Evolutionary conservation across 92 coral and sea anemone genomes (phyloP), one percentile per base, ranked within the genome.

Genomic region (Porites divaricata): DNA sequence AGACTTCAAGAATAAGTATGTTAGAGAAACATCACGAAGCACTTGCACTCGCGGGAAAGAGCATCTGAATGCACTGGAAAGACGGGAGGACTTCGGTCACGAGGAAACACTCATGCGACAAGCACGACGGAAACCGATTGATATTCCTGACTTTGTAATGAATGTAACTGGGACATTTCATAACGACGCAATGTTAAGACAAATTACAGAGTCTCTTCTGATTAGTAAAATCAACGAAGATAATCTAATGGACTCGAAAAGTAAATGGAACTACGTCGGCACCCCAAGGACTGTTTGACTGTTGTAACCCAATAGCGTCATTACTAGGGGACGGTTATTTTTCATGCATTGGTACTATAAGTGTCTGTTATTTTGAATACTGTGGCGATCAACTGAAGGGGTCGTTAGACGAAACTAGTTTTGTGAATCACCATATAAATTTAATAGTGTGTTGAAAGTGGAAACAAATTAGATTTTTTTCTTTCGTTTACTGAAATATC

Each of bases 121-220:
- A 1, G 1, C 74, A 70, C 15, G 74, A 7, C 16, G 53, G 54
- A 1, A 16, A 70, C 10, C n/a, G n/a, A n/a, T n/a, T n/a, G n/a
- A n/a, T n/a, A 6, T 16, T 12, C n/a, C 20, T 8, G 53, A 16
- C 50, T 70, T 70, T 24, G 50, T 14, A 1, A 70, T 41, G 74
- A 72, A 72, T 52, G 76, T 72, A 1, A 49, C 76, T 1, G 76
- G 76, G 12, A 21, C 19, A 6, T 72, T 72, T 72, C 61, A 14
- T 6, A 6, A 52, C 10, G 76, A 72, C 8, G 76, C 76, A 1
- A 72, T 28, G 74, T 16, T 26, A 21, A 69, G 74, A 21, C 54
- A 69, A 49, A 12, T 72, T 0, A 28, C n/a, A n/a, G 28, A 51
- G 13, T 19, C 35, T 6, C 10, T 51, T 6, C 2, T 9, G 41